A percentile compares a stretch with the other conserved stretches of the same genome.
Conservation (phyloP, 1,140 invertebrate species). For the Brachionus calyciflorus region DNA sequence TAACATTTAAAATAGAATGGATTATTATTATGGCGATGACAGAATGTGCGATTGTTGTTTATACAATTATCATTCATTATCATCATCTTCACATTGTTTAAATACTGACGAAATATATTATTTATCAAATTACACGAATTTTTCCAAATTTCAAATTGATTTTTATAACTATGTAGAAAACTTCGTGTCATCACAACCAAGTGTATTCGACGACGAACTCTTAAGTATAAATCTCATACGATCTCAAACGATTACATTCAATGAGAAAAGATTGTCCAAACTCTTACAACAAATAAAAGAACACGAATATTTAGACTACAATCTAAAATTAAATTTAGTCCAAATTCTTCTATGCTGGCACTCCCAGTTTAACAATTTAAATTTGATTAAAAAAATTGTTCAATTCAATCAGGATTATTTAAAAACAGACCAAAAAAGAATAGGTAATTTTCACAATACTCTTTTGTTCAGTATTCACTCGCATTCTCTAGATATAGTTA, state of each 20-base stretch:
- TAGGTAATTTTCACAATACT: background rate
- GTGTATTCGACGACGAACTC: background rate
- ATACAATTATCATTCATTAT: background rate
- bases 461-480: slow-evolving; percentile 25
- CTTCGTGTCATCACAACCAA: background rate
- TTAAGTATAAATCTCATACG: background rate
- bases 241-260: background rate
- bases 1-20: slow-evolving; percentile 10
- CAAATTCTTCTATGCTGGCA: background rate
- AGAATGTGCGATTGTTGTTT: background rate
- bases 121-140: background rate
- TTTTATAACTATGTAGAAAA: slow-evolving; percentile 28
- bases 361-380: background rate
- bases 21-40: background rate
- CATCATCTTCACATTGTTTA: background rate
- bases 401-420: background rate
- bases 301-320: background rate
- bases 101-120: background rate
- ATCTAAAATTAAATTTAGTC: background rate
- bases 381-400: background rate
- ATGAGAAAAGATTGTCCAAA: background rate
- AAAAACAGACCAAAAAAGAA: background rate
- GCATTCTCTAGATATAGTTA: slow-evolving; percentile 2
- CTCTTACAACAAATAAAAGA: background rate
- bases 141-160: slow-evolving; percentile 3